Conservation (phyloP, 1,140 invertebrate genomes). For the Caenorhabditis briggsae region DNA sequence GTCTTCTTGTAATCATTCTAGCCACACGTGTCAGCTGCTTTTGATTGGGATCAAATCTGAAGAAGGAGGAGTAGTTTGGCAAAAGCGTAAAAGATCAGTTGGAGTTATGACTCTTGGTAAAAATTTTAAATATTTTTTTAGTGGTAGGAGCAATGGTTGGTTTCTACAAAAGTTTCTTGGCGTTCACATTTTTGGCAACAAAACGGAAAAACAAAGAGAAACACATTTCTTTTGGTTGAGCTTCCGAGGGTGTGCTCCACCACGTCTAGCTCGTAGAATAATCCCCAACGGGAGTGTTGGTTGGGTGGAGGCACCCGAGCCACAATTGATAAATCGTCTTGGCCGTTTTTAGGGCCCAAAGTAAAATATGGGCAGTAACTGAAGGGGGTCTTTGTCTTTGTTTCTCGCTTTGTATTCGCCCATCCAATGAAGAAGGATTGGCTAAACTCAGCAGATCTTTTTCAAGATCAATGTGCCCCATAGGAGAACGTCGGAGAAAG, state of each 20-base stretch:
- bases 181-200: background rate
- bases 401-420: slow-evolving; percentile 13
- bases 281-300: slow-evolving; percentile 53
- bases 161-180: too few species aligned
- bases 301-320: slow-evolving; percentile 40
- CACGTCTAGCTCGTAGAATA: background rate
- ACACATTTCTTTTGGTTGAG: slow-evolving; percentile 15
- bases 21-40: slow-evolving; percentile 39
- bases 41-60: background rate
- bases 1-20: slow-evolving; percentile 33
- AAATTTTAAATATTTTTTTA: too few species aligned
- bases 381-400: slow-evolving; percentile 6
- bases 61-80: background rate
- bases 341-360: slow-evolving; percentile 45
- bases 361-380: slow-evolving; percentile 49
- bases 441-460: slow-evolving; percentile 52
- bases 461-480: slow-evolving; percentile 47
- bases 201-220: slow-evolving; percentile 2
- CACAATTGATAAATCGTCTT: slow-evolving; percentile 54
- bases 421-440: slow-evolving; percentile 48
- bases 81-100: too few species aligned
- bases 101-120: too few species aligned
- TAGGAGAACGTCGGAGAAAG: background rate
- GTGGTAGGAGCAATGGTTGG: too few species aligned
- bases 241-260: slow-evolving; percentile 30